Percentiles rank a stretch among this genome's conserved stretches.
Evolutionary conservation across 2,113 vertebrate species (phyloP).

Genomic region (Mormoops blainvillei): DNA sequence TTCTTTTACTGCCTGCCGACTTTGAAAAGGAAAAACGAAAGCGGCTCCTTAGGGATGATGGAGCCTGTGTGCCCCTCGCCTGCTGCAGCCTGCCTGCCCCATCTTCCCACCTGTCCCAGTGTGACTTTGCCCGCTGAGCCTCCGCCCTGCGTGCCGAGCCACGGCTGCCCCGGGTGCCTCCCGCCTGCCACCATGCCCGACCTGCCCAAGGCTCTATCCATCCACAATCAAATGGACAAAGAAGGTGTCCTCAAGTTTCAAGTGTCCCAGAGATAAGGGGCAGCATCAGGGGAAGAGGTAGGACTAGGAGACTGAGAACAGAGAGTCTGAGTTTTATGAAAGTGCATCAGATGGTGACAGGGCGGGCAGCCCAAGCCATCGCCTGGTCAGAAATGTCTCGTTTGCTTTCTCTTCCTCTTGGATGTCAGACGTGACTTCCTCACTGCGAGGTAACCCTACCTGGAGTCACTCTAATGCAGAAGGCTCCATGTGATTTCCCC

Average conservation of each 20-base stretch:
- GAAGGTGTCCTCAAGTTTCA: background rate
- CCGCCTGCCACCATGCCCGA: background rate
- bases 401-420: background rate
- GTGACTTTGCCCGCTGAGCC: background rate
- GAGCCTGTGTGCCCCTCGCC: background rate
- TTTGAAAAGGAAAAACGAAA: constrained; percentile 25
- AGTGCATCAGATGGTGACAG: background rate
- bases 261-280: background rate
- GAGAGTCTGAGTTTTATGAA: background rate
- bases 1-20: constrained; percentile 68
- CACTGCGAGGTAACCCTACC: background rate
- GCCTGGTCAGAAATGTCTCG: background rate
- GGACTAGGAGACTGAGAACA: background rate
- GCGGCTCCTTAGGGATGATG: constrained; percentile 36
- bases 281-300: no score
- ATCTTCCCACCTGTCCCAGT: background rate
- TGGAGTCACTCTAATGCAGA: background rate
- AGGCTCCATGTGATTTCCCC: background rate
- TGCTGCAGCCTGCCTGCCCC: background rate
- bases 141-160: background rate
- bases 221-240: background rate
- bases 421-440: background rate
- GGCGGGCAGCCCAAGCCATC: no score
- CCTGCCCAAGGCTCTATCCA: no score
- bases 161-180: background rate